A percentile compares a stretch with the other conserved stretches of the same genome.
phyloP scores from a whole-genome alignment of 2,888 invertebrate species.

The Gymnocheta viridis region DNA sequence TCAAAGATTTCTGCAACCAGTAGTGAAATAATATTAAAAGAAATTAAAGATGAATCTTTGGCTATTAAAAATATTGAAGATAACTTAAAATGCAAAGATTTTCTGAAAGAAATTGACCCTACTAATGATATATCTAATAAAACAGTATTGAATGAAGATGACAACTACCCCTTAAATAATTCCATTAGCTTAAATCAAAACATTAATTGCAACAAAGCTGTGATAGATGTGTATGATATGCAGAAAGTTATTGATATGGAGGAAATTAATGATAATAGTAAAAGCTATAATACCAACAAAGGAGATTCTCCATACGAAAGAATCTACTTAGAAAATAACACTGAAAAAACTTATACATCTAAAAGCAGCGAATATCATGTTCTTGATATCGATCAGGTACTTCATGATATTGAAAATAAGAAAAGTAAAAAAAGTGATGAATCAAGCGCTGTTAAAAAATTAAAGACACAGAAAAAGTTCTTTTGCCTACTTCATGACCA shows the following conservation, averaged over 20 bases:
- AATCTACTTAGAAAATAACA: not conserved
- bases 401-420: slow-evolving; percentile 13
- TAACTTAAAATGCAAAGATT: not conserved
- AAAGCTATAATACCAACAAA: not conserved
- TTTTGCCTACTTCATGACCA: slow-evolving; percentile 27
- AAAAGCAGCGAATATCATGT: slow-evolving; percentile 14
- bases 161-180: slow-evolving; percentile 63
- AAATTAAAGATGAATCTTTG: slow-evolving; percentile 76
- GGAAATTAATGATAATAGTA: slow-evolving; percentile 3
- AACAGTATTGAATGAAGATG: slow-evolving; percentile 34
- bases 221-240: slow-evolving; percentile 35
- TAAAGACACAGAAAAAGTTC: slow-evolving; percentile 36
- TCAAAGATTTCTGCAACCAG: slow-evolving; percentile 59
- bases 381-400: slow-evolving; percentile 34
- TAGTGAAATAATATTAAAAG: slow-evolving; percentile 75
- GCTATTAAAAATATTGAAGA: slow-evolving; percentile 69
- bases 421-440: not conserved
- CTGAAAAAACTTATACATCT: not conserved
- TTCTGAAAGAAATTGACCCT: not conserved
- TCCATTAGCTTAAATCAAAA: slow-evolving; percentile 55
- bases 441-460: not conserved
- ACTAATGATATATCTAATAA: slow-evolving; percentile 11
- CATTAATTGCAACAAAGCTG: slow-evolving; percentile 41
- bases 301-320: not conserved
- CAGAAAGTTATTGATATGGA: slow-evolving; percentile 21